A percentile compares a stretch with the other conserved stretches of the same genome.
Evolutionary conservation across 2,797 vertebrate genomes (phyloP).

Genomic region (Amniataba percoides): DNA sequence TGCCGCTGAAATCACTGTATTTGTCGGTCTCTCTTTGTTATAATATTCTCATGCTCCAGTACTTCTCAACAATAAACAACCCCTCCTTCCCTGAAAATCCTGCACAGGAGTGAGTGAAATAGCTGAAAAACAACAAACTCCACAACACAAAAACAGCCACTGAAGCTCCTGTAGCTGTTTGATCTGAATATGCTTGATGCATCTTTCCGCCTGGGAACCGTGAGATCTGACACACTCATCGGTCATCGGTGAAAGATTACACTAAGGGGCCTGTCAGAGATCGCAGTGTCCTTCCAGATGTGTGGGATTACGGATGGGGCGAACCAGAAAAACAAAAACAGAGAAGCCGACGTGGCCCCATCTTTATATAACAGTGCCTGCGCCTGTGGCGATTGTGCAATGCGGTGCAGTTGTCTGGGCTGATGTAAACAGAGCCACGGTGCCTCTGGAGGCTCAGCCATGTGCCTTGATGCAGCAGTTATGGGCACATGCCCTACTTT

Average conservation of each 20-base stretch:
- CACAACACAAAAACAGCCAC: conserved; percentile 49
- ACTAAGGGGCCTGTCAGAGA: conserved; percentile 29
- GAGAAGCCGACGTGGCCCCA: conserved; percentile 53
- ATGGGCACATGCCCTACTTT: conserved; percentile 89
- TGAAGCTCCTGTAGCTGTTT: conserved; percentile 48
- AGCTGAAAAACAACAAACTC: conserved; percentile 58
- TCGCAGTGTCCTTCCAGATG: conserved; percentile 29
- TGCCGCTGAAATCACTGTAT: conserved; percentile 45
- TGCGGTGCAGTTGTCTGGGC: conserved; percentile 81
- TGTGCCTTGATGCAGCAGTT: conserved; percentile 87
- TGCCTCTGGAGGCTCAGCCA: conserved; percentile 81
- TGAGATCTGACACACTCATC: conserved; percentile 38
- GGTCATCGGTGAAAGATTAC: conserved; percentile 26
- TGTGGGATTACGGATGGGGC: conserved; percentile 49
- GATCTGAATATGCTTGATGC: conserved; percentile 50
- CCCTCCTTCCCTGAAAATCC: conserved; percentile 23
- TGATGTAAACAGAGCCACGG: conserved; percentile 82
- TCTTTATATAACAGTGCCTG: conserved; percentile 83
- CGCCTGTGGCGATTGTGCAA: conserved; percentile 83
- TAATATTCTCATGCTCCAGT: conserved; percentile 66
- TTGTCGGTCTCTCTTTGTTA: conserved; percentile 55
- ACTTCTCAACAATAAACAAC: conserved; percentile 64
- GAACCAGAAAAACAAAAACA: conserved; percentile 66
- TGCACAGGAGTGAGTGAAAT: conserved; percentile 39
- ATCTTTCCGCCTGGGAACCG: conserved; percentile 50